These are phyloP conservation scores for Chrysodeixis includens DNA, from an alignment of 2,888 invertebrate genomes.

Conservation along the genomic window DNA sequence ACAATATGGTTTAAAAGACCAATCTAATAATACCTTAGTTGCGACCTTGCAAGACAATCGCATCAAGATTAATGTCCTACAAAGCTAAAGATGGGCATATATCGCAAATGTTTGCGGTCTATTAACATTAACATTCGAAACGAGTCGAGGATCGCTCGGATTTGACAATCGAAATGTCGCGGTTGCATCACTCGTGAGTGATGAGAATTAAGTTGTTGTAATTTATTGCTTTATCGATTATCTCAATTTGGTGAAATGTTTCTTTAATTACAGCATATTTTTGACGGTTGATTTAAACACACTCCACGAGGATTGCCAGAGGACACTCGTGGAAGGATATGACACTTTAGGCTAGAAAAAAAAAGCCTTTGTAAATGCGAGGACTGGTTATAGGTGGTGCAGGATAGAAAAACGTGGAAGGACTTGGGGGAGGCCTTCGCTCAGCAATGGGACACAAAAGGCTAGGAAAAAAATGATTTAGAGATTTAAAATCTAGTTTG, in stretches of 20 bases:
- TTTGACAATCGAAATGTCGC: slow-evolving; percentile 19
- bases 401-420: too few relatives aligned
- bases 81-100: neutral
- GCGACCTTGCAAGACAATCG: slow-evolving; percentile 8
- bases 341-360: too few relatives aligned
- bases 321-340: too few relatives aligned
- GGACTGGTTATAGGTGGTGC: too few relatives aligned
- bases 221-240: slow-evolving; percentile 8
- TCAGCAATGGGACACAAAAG: too few relatives aligned
- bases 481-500: too few relatives aligned
- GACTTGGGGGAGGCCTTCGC: too few relatives aligned
- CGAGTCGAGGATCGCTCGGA: slow-evolving; percentile 7
- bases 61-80: slow-evolving; percentile 9
- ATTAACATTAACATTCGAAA: slow-evolving; percentile 11
- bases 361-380: too few relatives aligned
- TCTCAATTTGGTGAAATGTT: neutral
- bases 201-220: slow-evolving; percentile 1
- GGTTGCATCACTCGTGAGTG: slow-evolving; percentile 11
- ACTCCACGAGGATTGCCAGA: too few relatives aligned
- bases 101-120: slow-evolving; percentile 10
- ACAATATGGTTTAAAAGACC: neutral
- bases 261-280: neutral
- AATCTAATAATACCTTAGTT: neutral
- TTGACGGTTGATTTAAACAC: too few relatives aligned
- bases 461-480: too few relatives aligned